phyloP scores from a whole-genome alignment of 2,797 vertebrate species.

The Falco novaeseelandiae region DNA sequence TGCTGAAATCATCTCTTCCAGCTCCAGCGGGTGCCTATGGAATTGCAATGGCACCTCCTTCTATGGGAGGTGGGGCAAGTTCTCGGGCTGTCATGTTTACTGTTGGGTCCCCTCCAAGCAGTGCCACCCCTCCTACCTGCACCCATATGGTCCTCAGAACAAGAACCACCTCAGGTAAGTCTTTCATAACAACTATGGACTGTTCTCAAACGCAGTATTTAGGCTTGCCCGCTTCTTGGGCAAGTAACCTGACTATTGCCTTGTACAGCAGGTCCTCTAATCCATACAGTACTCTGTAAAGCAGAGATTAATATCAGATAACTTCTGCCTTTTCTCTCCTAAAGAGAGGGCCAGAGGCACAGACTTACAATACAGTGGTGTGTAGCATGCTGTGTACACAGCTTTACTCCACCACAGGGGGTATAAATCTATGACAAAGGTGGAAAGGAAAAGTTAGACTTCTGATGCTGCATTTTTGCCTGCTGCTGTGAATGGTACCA shows the following conservation, averaged over 20 bases:
- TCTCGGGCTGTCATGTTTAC: conserved; percentile 92
- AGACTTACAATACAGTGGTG: neutral
- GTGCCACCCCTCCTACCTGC: conserved; percentile 88
- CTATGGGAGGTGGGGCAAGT: conserved; percentile 70
- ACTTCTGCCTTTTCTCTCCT: neutral
- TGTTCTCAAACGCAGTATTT: neutral
- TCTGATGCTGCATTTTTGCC: neutral
- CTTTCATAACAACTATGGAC: neutral
- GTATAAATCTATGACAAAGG: neutral
- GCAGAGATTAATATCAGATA: neutral
- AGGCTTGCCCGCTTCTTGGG: neutral
- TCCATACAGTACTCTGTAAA: neutral
- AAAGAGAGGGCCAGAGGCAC: neutral
- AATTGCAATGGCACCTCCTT: conserved; percentile 63
- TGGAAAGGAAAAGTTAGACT: neutral
- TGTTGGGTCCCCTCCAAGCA: conserved; percentile 94
- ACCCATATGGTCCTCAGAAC: conserved; percentile 89
- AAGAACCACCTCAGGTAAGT: conserved; percentile 92
- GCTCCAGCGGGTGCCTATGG: conserved; percentile 86
- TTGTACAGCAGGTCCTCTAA: neutral
- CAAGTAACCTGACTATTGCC: neutral
- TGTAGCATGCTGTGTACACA: neutral
- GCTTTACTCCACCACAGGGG: neutral
- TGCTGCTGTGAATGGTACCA: neutral
- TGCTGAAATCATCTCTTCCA: conserved; percentile 44